These are phyloP conservation scores for Scelioninae gen. 2 DNA, from an alignment of 2,888 invertebrate species.

Conservation along the genomic window DNA sequence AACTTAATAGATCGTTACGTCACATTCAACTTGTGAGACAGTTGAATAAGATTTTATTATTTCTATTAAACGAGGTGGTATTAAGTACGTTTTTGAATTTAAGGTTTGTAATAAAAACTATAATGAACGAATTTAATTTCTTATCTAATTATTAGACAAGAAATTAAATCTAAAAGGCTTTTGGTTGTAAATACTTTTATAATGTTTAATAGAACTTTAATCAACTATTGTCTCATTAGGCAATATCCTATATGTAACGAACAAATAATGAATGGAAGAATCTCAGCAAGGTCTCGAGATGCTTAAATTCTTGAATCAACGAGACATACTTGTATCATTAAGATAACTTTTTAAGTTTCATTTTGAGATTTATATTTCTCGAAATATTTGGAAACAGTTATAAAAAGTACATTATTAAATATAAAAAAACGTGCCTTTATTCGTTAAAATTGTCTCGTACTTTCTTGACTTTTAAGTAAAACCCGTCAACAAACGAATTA, in stretches of 20 bases:
- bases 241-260: constrained; percentile 42
- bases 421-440: constrained; percentile 51
- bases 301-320: constrained; percentile 29
- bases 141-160: too few species aligned
- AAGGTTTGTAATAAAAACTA: neutral
- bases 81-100: neutral
- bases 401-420: constrained; percentile 27
- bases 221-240: constrained; percentile 33
- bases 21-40: constrained; percentile 41
- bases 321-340: constrained; percentile 35
- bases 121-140: too few species aligned
- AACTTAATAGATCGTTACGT: constrained; percentile 49
- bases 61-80: constrained; percentile 1
- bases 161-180: too few species aligned
- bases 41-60: constrained; percentile 13
- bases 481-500: constrained; percentile 32
- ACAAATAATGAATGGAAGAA: constrained; percentile 11
- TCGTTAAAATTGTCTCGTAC: constrained; percentile 44
- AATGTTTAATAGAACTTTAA: constrained; percentile 5
- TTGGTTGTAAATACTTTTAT: constrained; percentile 19
- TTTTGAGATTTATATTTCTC: constrained; percentile 29
- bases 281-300: constrained; percentile 31
- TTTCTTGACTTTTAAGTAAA: constrained; percentile 37
- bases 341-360: constrained; percentile 30
- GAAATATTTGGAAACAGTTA: constrained; percentile 17